Evolutionary conservation across 1,140 invertebrate species (phyloP).

Genomic region (Meloidogyne chitwoodi): DNA sequence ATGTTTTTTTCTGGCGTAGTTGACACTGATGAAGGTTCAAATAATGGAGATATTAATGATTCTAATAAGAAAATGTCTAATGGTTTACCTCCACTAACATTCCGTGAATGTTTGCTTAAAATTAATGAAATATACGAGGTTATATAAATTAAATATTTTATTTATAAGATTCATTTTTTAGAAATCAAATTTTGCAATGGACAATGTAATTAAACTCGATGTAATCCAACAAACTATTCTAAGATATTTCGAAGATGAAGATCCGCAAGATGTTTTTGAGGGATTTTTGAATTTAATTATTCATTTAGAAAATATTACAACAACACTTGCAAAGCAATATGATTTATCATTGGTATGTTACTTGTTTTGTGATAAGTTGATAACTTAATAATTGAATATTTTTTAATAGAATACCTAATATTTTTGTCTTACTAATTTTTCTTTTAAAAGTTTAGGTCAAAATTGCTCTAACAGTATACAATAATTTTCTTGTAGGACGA

Average conservation of each 20-base stretch:
- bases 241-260: slow-evolving; percentile 23
- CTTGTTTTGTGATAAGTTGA: too few species aligned
- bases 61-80: not conserved
- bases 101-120: not conserved
- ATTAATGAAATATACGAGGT: slow-evolving; percentile 5
- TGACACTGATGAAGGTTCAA: not conserved
- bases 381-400: too few species aligned
- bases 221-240: not conserved
- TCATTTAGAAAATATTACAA: slow-evolving; percentile 1
- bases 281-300: slow-evolving; percentile 23
- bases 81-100: not conserved
- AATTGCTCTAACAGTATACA: not conserved
- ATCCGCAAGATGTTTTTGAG: slow-evolving; percentile 24
- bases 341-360: slow-evolving; percentile 12
- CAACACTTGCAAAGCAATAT: not conserved
- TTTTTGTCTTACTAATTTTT: too few species aligned
- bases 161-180: not conserved
- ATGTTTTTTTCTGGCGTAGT: not conserved
- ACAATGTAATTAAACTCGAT: not conserved
- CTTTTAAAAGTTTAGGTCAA: not conserved
- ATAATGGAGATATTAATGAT: not conserved
- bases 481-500: slow-evolving; percentile 8
- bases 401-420: too few species aligned
- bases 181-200: not conserved
- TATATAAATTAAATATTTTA: not conserved